Conservation (phyloP, 2,888 invertebrate genomes). For the Drosophila kambysellisi region DNA sequence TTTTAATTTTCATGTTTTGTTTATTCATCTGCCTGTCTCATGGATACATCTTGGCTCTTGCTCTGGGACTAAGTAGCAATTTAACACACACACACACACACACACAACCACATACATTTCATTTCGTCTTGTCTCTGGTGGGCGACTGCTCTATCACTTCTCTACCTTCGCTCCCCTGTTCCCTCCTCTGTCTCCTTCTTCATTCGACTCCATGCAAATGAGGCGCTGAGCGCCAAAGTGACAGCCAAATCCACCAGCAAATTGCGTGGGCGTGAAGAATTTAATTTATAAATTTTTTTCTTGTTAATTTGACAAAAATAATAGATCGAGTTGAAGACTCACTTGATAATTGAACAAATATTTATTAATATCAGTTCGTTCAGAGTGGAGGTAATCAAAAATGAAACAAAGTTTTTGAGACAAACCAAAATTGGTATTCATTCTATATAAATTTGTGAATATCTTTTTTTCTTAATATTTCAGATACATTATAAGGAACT, state of each 20-base stretch:
- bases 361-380: background rate
- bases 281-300: conserved; percentile 21
- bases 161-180: conserved; percentile 11
- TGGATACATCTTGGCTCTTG: conserved; percentile 61
- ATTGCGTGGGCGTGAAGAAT: conserved; percentile 40
- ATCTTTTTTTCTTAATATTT: background rate
- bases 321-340: conserved; percentile 9
- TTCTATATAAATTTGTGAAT: background rate
- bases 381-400: background rate
- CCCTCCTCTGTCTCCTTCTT: background rate
- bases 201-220: conserved; percentile 36
- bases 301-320: conserved; percentile 36
- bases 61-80: conserved; percentile 70
- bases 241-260: conserved; percentile 40
- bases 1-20: conserved; percentile 63
- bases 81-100: conserved; percentile 45
- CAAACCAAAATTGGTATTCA: background rate
- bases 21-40: conserved; percentile 37
- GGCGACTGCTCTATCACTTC: conserved; percentile 34
- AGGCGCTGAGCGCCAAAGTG: conserved; percentile 35
- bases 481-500: background rate
- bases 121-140: conserved; percentile 31
- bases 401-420: background rate
- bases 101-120: conserved; percentile 7
- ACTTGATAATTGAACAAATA: background rate